phyloP scores from a whole-genome alignment of 2,888 invertebrate species.

The Trachelus tabidus region DNA sequence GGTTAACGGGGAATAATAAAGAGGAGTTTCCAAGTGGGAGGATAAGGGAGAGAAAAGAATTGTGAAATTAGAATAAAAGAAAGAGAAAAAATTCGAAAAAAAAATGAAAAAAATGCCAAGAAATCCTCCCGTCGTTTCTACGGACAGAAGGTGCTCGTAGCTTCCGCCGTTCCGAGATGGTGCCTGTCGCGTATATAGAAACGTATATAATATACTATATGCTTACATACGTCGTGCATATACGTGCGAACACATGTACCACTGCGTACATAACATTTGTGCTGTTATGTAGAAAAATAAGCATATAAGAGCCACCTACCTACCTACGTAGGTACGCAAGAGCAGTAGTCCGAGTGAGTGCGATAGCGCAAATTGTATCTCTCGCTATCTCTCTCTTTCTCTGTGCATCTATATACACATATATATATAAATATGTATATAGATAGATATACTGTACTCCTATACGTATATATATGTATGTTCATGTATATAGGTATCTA shows the following conservation, averaged over 20 bases:
- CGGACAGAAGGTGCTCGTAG: constrained; percentile 33
- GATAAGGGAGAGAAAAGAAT: constrained; percentile 3
- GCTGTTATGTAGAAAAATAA: constrained; percentile 49
- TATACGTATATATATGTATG: constrained; percentile 32
- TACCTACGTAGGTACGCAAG: constrained; percentile 17
- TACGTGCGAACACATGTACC: constrained; percentile 12
- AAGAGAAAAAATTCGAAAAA: constrained; percentile 3
- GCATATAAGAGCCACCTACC: constrained; percentile 41
- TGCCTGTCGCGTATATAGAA: constrained; percentile 28
- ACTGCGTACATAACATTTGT: constrained; percentile 21
- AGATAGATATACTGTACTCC: constrained; percentile 13
- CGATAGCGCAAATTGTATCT: neutral
- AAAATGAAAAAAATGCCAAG: neutral
- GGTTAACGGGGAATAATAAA: constrained; percentile 7
- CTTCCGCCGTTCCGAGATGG: constrained; percentile 42
- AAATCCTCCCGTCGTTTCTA: constrained; percentile 23
- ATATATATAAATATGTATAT: constrained; percentile 30
- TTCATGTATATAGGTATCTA: constrained; percentile 47
- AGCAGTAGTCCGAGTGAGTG: constrained; percentile 8
- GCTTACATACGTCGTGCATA: neutral
- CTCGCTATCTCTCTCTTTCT: constrained; percentile 15
- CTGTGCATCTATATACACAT: constrained; percentile 1
- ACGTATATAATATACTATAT: constrained; percentile 23
- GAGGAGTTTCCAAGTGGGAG: neutral
- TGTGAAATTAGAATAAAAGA: constrained; percentile 1